Evolutionary conservation across 2,888 invertebrate species (phyloP), one percentile per base, ranked within the genome.

Genomic region (Caradrina kadenii): DNA sequence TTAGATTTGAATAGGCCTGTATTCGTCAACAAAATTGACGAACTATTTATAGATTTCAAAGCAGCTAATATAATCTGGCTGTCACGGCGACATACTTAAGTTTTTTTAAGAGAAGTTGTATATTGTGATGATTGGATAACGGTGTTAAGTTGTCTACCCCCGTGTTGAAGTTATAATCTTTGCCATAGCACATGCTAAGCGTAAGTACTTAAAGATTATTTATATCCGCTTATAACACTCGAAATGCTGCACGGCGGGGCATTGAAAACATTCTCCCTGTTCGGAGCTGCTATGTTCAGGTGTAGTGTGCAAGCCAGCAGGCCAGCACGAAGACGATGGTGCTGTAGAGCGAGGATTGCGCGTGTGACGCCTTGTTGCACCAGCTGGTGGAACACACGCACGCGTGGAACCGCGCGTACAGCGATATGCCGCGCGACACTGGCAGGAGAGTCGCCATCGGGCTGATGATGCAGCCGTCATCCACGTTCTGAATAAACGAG

Each of bases 321-420:
- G 63, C 39, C 19, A 77, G 52, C 31, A 35, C 10, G 2, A 48
- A 42, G 15, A 21, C 11, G 7, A 54, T 1, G 11, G 17, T 42
- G 13, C 5, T 11, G 6, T 82, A 19, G 22, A 26, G 13, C 13
- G 55, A 58, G 1, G 15, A 1, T 15, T 35, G 11, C 15, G 31
- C 10, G 10, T 26, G 22, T 10, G 49, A 42, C 1, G 76, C 75
- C 15, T n/a, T 17, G 49, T 94, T 94, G 76, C 94, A 94, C 89
- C 92, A 92, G 61, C 79, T 89, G 0, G 90, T 88, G 0, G 85
- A 87, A 63, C 94, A 95, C 8, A 95, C 94, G 84, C 94, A 95
- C 1, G 91, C 93, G 76, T 93, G 92, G 84, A 94, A 93, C 0
- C 94, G 88, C 1, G 94, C 92, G 82, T 87, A 94, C 17, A 95